phyloP scores from a whole-genome alignment of 53 echinoderm and acorn worm genomes.

The Mesocentrotus franciscanus region DNA sequence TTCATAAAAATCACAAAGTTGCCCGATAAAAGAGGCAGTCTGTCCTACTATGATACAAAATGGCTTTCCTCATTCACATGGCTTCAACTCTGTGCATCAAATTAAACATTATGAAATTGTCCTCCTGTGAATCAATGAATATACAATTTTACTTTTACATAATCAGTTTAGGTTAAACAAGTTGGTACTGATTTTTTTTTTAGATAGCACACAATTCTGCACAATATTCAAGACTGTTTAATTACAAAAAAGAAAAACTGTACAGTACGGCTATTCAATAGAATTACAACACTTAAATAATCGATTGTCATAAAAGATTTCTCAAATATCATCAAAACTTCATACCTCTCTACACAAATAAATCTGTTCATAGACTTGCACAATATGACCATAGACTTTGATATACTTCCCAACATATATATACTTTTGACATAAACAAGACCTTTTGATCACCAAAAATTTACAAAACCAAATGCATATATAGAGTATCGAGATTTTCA shows the following conservation, averaged over 20 bases:
- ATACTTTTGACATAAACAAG: conserved; percentile 64
- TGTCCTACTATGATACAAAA: conserved; percentile 41
- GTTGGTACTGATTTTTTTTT: conserved; percentile 39
- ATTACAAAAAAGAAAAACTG: conserved; percentile 36
- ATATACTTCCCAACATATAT: conserved; percentile 66
- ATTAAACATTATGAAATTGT: background rate
- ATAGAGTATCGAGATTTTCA: conserved; percentile 51
- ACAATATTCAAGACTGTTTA: conserved; percentile 45
- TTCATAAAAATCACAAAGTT: conserved; percentile 53
- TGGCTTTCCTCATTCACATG: conserved; percentile 8
- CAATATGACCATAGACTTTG: conserved; percentile 48
- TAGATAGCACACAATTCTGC: conserved; percentile 54
- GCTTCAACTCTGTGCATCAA: background rate
- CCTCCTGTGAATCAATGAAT: background rate
- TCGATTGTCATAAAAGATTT: conserved; percentile 41
- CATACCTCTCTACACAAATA: conserved; percentile 60
- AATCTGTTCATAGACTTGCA: conserved; percentile 55
- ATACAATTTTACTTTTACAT: background rate
- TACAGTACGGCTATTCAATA: conserved; percentile 14
- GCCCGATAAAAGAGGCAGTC: conserved; percentile 56
- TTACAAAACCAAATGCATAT: conserved; percentile 69
- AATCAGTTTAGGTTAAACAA: conserved; percentile 20
- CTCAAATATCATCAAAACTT: background rate
- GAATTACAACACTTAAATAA: conserved; percentile 41
- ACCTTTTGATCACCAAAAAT: conserved; percentile 64